Evolutionary conservation across 2,797 vertebrate species (phyloP).

Genomic region (Phrynocephalus forsythii): DNA sequence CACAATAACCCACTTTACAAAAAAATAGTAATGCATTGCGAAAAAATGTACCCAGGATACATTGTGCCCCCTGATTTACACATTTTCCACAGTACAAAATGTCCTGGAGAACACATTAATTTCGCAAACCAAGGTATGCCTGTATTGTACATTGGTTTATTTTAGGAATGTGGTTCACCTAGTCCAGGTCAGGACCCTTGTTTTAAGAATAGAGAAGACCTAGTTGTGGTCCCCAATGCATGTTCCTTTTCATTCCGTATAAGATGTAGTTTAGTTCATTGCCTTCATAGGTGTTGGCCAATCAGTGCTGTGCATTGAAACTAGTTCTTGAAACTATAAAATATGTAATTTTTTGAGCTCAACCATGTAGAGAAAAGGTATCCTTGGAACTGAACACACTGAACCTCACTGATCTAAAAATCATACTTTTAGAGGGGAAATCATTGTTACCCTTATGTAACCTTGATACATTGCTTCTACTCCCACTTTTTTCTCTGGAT

Average conservation of each 20-base stretch:
- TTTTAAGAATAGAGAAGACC: neutral
- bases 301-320: neutral
- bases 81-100: too few relatives aligned
- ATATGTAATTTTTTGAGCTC: neutral
- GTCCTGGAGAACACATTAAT: too few relatives aligned
- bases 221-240: neutral
- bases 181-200: neutral
- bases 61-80: too few relatives aligned
- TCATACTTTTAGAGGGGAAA: too few relatives aligned
- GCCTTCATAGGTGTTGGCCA: neutral
- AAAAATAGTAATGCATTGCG: too few relatives aligned
- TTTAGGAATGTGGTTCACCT: neutral
- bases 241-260: neutral
- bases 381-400: neutral
- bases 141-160: too few relatives aligned
- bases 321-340: neutral
- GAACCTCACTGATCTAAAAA: neutral
- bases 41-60: too few relatives aligned
- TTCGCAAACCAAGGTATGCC: too few relatives aligned
- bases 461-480: neutral
- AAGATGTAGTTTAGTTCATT: neutral
- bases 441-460: neutral
- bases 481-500: neutral
- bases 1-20: too few relatives aligned
- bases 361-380: neutral